These are phyloP conservation scores for Drosophila nr. medialis DNA, from an alignment of 2,888 invertebrate species.

Conservation along the genomic window DNA sequence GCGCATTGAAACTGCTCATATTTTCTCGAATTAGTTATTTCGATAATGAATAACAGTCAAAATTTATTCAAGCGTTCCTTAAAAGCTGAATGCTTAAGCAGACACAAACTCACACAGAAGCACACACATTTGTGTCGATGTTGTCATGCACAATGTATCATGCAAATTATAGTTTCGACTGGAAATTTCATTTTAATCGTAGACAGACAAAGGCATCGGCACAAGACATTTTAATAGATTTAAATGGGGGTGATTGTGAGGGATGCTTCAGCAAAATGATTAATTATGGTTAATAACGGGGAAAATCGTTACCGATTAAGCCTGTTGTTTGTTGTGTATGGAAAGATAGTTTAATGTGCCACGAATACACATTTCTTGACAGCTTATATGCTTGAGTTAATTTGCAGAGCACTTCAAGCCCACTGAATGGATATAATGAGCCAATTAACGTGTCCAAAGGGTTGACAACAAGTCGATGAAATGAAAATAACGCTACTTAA, in stretches of 20 bases:
- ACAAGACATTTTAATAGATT: slow-evolving; percentile 50
- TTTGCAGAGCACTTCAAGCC: slow-evolving; percentile 17
- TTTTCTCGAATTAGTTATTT: slow-evolving; percentile 54
- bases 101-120: slow-evolving; percentile 14
- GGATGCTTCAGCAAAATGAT: slow-evolving; percentile 46
- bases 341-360: slow-evolving; percentile 42
- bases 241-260: slow-evolving; percentile 7
- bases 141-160: slow-evolving; percentile 24
- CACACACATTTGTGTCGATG: slow-evolving; percentile 27
- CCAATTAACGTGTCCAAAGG: slow-evolving; percentile 31
- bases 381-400: slow-evolving; percentile 55
- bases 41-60: slow-evolving; percentile 55
- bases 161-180: slow-evolving; percentile 54
- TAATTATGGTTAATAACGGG: slow-evolving; percentile 69
- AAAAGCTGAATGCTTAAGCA: slow-evolving; percentile 41
- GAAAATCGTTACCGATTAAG: slow-evolving; percentile 59
- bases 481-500: background rate
- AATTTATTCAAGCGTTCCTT: slow-evolving; percentile 70
- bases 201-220: slow-evolving; percentile 28
- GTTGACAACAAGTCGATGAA: background rate
- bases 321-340: slow-evolving; percentile 8
- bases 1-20: slow-evolving; percentile 24
- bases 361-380: slow-evolving; percentile 35
- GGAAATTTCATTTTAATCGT: slow-evolving; percentile 43
- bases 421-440: slow-evolving; percentile 52